These are phyloP conservation scores for Ophthalmotilapia sp. DNA, from an alignment of 2,113 vertebrate species.

Conservation along the genomic window DNA sequence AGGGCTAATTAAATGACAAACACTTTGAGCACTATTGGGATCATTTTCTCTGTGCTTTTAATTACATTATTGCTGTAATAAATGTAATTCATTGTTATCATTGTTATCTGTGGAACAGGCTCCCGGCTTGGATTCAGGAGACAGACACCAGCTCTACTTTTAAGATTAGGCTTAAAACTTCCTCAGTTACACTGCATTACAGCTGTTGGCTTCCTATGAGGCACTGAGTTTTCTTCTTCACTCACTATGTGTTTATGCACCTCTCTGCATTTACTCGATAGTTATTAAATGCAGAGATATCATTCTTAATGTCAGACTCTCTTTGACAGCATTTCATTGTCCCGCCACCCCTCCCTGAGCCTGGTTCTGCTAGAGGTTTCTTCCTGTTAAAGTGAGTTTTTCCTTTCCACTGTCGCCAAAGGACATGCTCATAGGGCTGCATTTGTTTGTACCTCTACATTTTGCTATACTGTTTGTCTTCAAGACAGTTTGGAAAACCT, in stretches of 20 bases:
- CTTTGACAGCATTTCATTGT: not conserved
- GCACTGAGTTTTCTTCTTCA: not conserved
- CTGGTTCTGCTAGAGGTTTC: not conserved
- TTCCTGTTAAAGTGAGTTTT: not conserved
- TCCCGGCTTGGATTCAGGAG: not conserved
- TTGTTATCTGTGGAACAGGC: not conserved
- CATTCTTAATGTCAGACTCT: not conserved
- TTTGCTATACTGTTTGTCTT: not conserved
- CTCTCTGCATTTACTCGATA: not conserved
- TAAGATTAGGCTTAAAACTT: not conserved
- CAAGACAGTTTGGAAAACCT: not conserved
- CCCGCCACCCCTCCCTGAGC: not conserved
- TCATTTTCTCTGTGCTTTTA: not conserved
- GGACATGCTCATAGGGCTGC: not conserved
- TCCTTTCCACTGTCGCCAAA: not conserved
- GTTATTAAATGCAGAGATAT: not conserved
- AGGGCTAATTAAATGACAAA: not conserved
- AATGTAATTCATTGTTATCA: not conserved
- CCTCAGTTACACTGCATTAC: not conserved
- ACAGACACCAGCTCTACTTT: not conserved
- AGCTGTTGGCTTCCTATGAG: not conserved
- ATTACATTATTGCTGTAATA: not conserved
- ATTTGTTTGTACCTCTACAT: not conserved
- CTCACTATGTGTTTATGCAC: not conserved
- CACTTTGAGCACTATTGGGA: not conserved